Evolutionary conservation across 2,888 invertebrate genomes (phyloP), one percentile per base, ranked within the genome.

Genomic region (Metopia argyrocephala): DNA sequence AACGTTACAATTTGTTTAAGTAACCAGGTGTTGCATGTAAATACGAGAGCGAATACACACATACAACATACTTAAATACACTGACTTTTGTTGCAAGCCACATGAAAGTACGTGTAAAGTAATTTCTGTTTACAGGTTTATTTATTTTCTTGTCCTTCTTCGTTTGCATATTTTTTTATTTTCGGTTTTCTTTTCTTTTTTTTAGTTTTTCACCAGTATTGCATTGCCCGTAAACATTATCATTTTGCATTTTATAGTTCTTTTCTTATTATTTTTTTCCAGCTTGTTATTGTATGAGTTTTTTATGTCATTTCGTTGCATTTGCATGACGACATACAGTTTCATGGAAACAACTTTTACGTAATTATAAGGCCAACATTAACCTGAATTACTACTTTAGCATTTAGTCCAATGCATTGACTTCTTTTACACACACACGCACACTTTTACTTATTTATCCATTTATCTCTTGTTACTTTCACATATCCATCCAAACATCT

Each of bases 341-440:
- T 38, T 61, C 61, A 61, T 54, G 68, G 12, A 68, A 1, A 68
- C 15, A 65, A 66, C 20, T 66, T 79, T 71, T 79, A 38, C 54
- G 65, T 79, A 79, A 79, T 79, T 71, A 79, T 65, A 79, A 31
- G 75, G 71, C 70, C 75, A 79, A 66, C 79, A 75, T 79, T 79
- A 79, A 79, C 71, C 79, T 70, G 70, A 75, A 79, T 79, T 79
- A 75, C 79, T 79, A 75, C 65, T 70, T 75, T 70, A 56, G 57
- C 0, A 38, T 38, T 38, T 38, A 31, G 31, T 12, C 7, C 31
- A 12, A 12, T 31, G 12, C 12, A 31, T 3, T 12, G 38, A 6
- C 38, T 38, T 12, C 38, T 38, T n/a, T 38, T 38, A 38, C 38
- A 31, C 31, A 38, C 15, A 12, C 38, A 38, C 15, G 3, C 38